Base-by-base conservation (phyloP, 2,888 invertebrate species). In the Clistopyga incitator region DNA sequence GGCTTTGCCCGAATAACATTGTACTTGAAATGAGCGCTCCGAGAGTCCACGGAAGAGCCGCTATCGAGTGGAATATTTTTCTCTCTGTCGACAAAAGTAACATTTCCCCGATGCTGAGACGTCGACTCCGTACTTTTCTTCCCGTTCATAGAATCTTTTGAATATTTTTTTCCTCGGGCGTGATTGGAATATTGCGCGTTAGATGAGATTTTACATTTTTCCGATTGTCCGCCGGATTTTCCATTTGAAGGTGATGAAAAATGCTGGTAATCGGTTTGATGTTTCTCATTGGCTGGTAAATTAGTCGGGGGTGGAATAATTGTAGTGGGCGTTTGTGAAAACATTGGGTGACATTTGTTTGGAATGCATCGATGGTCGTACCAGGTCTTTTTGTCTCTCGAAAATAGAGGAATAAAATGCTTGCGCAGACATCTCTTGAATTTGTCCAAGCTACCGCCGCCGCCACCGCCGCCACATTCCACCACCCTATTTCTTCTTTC, bases 271-370 rank as follows among this genome's bases (percentile, higher is more conserved):
- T n/a, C 56, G 6, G 25, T 13, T 50, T 23, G 8, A n/a, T n/a
- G n/a, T n/a, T n/a, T n/a, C 67, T 50, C 15, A 23, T 34, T 67
- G 1, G 25, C 20, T n/a, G 72, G 20, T 6, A n/a, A 18, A 15
- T n/a, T 13, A n/a, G 13, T 18, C 11, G 78, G 45, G 18, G 67
- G 72, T 15, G 71, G 10, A 15, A 71, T 56, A 47, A 54, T 38
- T 15, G 42, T 78, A 34, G 74, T 78, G 45, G 74, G 67, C 13
- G 74, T 68, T 29, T 77, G 78, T 34, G 78, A 38, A 52, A 78
- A 78, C 20, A 82, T 67, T 23, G 74, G 52, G 18, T 78, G 74
- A 11, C 74, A 82, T 52, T 74, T 82, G 11, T 68, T 72, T 23
- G 68, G 78, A 13, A 82, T n/a, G n/a, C n/a, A n/a, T n/a, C n/a